A percentile compares a stretch with the other conserved stretches of the same genome.
phyloP scores from a whole-genome alignment of 2,888 invertebrate genomes.

The Miltochrista miniata region DNA sequence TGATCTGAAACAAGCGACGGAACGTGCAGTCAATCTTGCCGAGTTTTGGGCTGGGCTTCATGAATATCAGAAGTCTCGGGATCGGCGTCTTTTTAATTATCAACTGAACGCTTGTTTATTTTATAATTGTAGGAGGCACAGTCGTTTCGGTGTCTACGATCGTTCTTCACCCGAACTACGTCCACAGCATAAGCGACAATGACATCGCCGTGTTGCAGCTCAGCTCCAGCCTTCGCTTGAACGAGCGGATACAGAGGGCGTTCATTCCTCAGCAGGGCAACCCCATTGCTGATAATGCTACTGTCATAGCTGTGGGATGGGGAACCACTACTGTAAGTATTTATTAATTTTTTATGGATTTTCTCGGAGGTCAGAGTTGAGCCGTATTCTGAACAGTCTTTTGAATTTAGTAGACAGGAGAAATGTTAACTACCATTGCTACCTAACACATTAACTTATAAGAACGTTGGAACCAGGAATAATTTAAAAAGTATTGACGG shows the following conservation, averaged over 20 bases:
- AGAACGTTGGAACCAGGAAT: too few relatives aligned
- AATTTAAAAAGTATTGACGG: too few relatives aligned
- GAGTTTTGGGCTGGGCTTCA: too few relatives aligned
- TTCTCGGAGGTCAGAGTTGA: too few relatives aligned
- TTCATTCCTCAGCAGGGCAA: slow-evolving; percentile 42
- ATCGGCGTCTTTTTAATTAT: too few relatives aligned
- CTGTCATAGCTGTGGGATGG: slow-evolving; percentile 61
- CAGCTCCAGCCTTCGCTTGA: slow-evolving; percentile 30
- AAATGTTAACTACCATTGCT: too few relatives aligned
- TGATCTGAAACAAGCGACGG: too few relatives aligned
- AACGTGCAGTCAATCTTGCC: too few relatives aligned
- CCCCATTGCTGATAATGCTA: slow-evolving; percentile 44
- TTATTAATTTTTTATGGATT: neutral
- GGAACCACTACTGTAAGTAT: slow-evolving; percentile 56
- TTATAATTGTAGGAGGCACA: slow-evolving; percentile 47
- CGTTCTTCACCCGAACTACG: slow-evolving; percentile 57
- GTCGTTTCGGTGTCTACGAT: slow-evolving; percentile 44
- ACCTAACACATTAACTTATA: too few relatives aligned
- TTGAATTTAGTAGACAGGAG: too few relatives aligned
- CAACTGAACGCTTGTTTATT: neutral
- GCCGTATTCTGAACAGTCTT: too few relatives aligned
- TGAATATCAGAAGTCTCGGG: too few relatives aligned
- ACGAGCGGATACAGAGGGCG: slow-evolving; percentile 31
- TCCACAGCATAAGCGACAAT: slow-evolving; percentile 44
- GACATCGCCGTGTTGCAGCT: slow-evolving; percentile 61